phyloP scores from a whole-genome alignment of 2,888 invertebrate species.

The Dynastes hyllus region DNA sequence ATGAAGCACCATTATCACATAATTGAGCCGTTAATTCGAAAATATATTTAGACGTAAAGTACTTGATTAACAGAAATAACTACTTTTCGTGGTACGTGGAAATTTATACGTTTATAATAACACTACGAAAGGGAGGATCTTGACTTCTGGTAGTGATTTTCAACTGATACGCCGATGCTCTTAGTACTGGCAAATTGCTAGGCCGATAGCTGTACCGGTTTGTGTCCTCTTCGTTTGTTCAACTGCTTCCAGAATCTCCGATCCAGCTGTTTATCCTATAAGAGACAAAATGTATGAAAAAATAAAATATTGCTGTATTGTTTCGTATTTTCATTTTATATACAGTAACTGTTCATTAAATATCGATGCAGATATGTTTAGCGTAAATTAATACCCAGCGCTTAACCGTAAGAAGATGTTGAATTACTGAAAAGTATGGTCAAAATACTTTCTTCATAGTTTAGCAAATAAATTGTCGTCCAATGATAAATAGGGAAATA shows the following conservation, averaged over 20 bases:
- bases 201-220: conserved; percentile 56
- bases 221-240: conserved; percentile 76
- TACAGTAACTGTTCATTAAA: too few species aligned
- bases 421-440: too few species aligned
- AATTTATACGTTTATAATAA: conserved; percentile 12
- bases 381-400: too few species aligned
- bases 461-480: too few species aligned
- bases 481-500: too few species aligned
- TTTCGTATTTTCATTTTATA: too few species aligned
- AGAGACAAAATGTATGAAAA: conserved; percentile 61
- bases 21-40: conserved; percentile 58
- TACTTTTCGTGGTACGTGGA: neutral
- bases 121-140: conserved; percentile 25
- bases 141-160: neutral
- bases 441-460: too few species aligned
- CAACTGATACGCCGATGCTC: conserved; percentile 1
- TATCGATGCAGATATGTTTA: too few species aligned
- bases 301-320: too few species aligned
- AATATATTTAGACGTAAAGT: conserved; percentile 34
- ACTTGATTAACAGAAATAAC: conserved; percentile 38
- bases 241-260: conserved; percentile 88
- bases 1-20: conserved; percentile 63
- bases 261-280: conserved; percentile 84
- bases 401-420: too few species aligned
- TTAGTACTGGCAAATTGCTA: conserved; percentile 44